These are phyloP conservation scores for Tyrannus savana DNA, from an alignment of 2,113 vertebrate genomes.

Conservation along the genomic window DNA sequence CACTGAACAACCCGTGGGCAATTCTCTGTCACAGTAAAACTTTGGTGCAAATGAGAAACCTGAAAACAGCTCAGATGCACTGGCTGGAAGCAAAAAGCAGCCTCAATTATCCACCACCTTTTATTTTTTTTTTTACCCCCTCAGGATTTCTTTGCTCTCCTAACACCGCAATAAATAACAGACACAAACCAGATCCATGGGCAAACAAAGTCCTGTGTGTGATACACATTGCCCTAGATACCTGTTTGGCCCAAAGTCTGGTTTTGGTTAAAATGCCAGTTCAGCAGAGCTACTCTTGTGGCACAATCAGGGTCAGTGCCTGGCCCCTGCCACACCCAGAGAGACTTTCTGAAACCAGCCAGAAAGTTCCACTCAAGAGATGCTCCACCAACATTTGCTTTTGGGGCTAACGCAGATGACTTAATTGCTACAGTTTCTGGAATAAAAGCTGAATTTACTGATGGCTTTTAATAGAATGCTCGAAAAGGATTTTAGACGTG, in stretches of 20 bases:
- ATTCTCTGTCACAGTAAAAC: constrained; percentile 48
- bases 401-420: background rate
- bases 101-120: background rate
- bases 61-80: constrained; percentile 50
- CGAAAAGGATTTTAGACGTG: constrained; percentile 19
- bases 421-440: constrained; percentile 16
- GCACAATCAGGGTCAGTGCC: background rate
- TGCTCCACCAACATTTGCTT: background rate
- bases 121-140: background rate
- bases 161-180: background rate
- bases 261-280: background rate
- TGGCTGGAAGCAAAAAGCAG: constrained; percentile 14
- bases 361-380: background rate
- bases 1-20: constrained; percentile 46
- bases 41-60: constrained; percentile 45
- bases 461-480: constrained; percentile 54
- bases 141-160: background rate
- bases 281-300: background rate
- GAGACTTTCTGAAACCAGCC: background rate
- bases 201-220: background rate
- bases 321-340: accelerated
- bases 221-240: background rate
- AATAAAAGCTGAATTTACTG: background rate
- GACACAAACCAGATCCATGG: background rate
- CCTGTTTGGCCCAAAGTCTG: background rate